Percentiles rank a stretch among this genome's conserved stretches.
Evolutionary conservation across 2,888 invertebrate species (phyloP).

Genomic region (Hemithea aestivaria): DNA sequence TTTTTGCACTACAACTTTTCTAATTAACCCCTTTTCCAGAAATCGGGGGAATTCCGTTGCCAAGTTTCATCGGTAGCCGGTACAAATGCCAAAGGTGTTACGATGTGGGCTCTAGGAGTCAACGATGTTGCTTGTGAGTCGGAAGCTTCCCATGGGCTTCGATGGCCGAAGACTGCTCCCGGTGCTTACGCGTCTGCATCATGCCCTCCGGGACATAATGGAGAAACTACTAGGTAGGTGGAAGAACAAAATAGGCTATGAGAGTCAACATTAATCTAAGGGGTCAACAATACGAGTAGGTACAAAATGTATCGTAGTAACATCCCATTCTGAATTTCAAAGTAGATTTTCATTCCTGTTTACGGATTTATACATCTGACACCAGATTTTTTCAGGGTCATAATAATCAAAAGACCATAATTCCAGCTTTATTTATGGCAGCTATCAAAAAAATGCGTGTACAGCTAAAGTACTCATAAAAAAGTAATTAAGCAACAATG

Average conservation of each 20-base stretch:
- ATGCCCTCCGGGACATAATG: slow-evolving; percentile 75
- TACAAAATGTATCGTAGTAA: no score
- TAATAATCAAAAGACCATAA: no score
- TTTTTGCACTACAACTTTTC: no score
- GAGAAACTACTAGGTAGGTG: slow-evolving; percentile 59
- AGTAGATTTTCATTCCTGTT: no score
- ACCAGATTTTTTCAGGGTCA: no score
- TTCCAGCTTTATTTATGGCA: background rate
- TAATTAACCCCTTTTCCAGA: slow-evolving; percentile 59
- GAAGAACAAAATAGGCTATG: no score
- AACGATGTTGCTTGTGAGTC: slow-evolving; percentile 74
- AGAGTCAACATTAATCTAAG: no score
- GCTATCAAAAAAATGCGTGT: background rate
- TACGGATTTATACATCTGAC: no score
- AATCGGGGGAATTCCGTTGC: slow-evolving; percentile 88
- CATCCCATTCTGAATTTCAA: no score
- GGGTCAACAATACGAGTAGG: no score
- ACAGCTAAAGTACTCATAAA: background rate
- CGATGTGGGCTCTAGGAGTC: slow-evolving; percentile 82
- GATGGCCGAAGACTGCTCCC: slow-evolving; percentile 83
- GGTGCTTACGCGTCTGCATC: slow-evolving; percentile 81
- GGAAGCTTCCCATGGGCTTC: slow-evolving; percentile 76
- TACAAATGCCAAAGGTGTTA: slow-evolving; percentile 75
- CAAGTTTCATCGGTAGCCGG: slow-evolving; percentile 80
- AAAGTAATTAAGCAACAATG: no score